Evolutionary conservation across 2,888 invertebrate genomes (phyloP), one percentile per base, ranked within the genome.

Genomic region (Pseudococcus viburni): DNA sequence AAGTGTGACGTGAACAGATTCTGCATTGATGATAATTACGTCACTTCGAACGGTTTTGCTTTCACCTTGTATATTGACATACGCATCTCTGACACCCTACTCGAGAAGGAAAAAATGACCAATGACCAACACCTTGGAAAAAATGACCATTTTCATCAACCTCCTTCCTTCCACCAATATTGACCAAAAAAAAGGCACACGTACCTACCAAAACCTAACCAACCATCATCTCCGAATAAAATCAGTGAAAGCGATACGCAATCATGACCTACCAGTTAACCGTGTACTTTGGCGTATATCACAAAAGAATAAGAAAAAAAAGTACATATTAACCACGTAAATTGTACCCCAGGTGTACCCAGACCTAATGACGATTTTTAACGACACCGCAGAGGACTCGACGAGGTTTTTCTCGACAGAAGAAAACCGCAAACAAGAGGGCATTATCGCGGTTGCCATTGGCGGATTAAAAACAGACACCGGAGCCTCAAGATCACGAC

Each of bases 231-330:
- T 15, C 22, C 5, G 64, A 64, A 64, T 64, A 64, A 22, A 64
- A 64, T 64, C 64, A 73, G 68, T 73, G 68, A 73, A 73, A 73
- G 68, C 68, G 68, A 73, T 73, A 15, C 33, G 68, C 68, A 33
- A 59, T 33, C 4, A 73, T 73, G 68, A 73, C 68, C 68, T 73
- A 73, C 68, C 68, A 73, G 12, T 59, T 59, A 59, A 19, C 19
- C 19, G 73, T 73, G 33, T 33, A 33, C 33, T 73, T 59, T 19
- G 33, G 73, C 39, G 73, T 73, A 55, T n/a, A 55, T n/a, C 59
- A 59, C n/a, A 19, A 59, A 8, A 59, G 19, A 5, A 15, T 11
- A 6, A 12, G n/a, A 59, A 19, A 59, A 59, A 59, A 6, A 59
- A n/a, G 19, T 19, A 19, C 11, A 59, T 19, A 59, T 59, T 19